These are phyloP conservation scores for Pherbina coryleti DNA, from an alignment of 2,888 invertebrate genomes.

Conservation along the genomic window DNA sequence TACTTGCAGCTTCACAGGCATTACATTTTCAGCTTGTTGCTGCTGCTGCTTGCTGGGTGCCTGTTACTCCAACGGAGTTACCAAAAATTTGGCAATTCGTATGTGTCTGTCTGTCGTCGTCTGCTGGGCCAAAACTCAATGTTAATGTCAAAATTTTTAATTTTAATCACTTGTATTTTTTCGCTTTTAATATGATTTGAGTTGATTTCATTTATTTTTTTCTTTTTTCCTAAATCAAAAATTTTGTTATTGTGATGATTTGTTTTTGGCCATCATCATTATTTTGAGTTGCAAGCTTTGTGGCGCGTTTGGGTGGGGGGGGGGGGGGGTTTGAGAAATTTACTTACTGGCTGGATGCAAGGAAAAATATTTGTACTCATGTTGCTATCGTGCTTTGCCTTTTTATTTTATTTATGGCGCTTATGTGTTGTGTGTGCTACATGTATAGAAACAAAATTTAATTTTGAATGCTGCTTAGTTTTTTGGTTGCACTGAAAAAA, in stretches of 20 bases:
- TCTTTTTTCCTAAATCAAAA: neutral
- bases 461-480: neutral
- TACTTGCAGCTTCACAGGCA: neutral
- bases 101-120: conserved; percentile 9
- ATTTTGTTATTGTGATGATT: no score
- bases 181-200: neutral
- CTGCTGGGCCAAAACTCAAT: neutral
- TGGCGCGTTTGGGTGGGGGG: no score
- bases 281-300: no score
- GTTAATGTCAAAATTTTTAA: neutral
- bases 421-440: no score
- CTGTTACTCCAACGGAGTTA: conserved; percentile 31
- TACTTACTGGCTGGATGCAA: no score
- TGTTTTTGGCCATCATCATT: no score
- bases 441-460: no score
- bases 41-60: conserved; percentile 28
- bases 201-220: neutral
- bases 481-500: neutral
- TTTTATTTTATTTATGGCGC: no score
- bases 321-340: no score
- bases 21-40: neutral
- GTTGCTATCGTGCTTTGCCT: no score
- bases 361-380: no score
- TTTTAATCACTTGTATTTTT: neutral
- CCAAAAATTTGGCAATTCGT: conserved; percentile 35